A percentile compares a stretch with the other conserved stretches of the same genome.
These are phyloP conservation scores for Nymphalis urticae DNA, from an alignment of 2,888 invertebrate genomes.

Conservation along the genomic window DNA sequence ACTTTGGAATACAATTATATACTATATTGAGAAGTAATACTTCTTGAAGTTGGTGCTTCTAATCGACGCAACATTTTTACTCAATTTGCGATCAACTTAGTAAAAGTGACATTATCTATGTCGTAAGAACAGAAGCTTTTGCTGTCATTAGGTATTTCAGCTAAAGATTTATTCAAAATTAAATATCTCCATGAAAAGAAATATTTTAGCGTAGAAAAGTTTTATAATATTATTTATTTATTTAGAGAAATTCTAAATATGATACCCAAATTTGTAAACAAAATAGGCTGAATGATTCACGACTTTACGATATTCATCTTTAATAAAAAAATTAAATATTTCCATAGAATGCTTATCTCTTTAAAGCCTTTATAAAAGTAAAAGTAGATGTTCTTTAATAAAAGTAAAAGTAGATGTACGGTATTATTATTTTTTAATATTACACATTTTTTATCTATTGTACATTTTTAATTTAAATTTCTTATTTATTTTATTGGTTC, in stretches of 20 bases:
- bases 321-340: background rate
- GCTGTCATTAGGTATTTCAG: slow-evolving; percentile 11
- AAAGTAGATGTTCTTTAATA: no score
- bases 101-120: background rate
- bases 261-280: no score
- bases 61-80: background rate
- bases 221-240: slow-evolving; percentile 38
- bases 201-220: slow-evolving; percentile 5
- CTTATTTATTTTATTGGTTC: no score
- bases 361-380: background rate
- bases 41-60: background rate
- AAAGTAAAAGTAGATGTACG: no score
- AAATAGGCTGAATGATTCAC: slow-evolving; percentile 48
- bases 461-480: no score
- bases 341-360: background rate
- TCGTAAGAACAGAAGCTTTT: background rate
- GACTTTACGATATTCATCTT: slow-evolving; percentile 31
- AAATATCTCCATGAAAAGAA: slow-evolving; percentile 2
- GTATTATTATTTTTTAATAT: no score
- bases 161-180: slow-evolving; percentile 6
- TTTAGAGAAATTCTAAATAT: slow-evolving; percentile 49
- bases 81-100: background rate
- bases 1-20: no score
- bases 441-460: no score
- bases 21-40: background rate